Evolutionary conservation across 2,888 invertebrate species (phyloP), one percentile per base, ranked within the genome.

Genomic region (Drosophila niveifrons): DNA sequence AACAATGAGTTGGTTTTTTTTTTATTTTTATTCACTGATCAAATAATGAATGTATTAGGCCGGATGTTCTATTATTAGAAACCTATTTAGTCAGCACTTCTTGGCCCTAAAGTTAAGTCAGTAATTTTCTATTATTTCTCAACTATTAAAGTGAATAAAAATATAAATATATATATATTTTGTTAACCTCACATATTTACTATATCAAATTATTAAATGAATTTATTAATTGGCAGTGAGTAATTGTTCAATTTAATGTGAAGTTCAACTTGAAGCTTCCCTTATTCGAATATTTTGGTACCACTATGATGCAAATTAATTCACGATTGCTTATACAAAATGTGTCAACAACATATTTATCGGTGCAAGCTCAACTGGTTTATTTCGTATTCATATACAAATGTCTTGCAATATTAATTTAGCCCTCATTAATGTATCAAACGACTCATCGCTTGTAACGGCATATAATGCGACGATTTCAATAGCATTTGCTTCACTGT

Each of bases 401-500:
- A 13, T 41, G 39, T 10, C 15, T 31, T 31, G 13, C 52, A 29
- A 31, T 29, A 10, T 9, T 18, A 31, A n/a, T n/a, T 29, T 6
- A 13, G 13, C 23, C 36, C 6, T 15, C 13, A 28, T 39, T 13
- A 39, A 28, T 10, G 13, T 13, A 51, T 9, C 36, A 13, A 9
- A 7, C 11, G 13, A 18, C 1, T 10, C 11, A 29, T 15, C 11
- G 3, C 2, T 34, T 13, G 18, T n/a, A 44, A 34, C 31, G 7
- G 18, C 10, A 15, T 7, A 47, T 52, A 43, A 1, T 34, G 39
- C 3, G 23, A n/a, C 8, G 0, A 7, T 62, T 46, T 15, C 6
- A 13, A 48, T 34, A 13, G 18, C 13, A 31, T 29, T 64, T 6
- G 64, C 9, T 4, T 8, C 83, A 86, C 65, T 69, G 84, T 81